Conservation (phyloP, 2,797 vertebrate genomes). For the Lates japonicus region DNA sequence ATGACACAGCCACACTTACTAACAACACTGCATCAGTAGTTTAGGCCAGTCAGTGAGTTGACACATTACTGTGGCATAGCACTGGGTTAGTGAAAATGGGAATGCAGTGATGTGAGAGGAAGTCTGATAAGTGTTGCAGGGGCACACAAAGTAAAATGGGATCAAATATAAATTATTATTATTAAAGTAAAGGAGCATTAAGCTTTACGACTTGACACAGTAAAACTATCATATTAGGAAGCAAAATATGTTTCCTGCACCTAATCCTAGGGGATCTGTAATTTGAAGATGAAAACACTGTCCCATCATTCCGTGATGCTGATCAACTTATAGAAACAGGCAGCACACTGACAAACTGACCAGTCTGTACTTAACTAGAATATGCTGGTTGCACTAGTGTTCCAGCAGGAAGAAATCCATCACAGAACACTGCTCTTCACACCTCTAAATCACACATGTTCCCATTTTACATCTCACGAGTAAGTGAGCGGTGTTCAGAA, state of each 20-base stretch:
- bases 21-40: conserved; percentile 13
- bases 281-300: neutral
- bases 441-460: conserved; percentile 4
- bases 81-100: neutral
- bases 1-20: conserved; percentile 18
- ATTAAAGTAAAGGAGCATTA: neutral
- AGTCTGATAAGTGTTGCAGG: neutral
- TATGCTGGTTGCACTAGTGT: conserved; percentile 26
- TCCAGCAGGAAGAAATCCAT: conserved; percentile 16
- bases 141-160: neutral
- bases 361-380: neutral
- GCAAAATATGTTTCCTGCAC: neutral
- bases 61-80: neutral
- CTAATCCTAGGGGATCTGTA: neutral
- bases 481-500: conserved; percentile 9
- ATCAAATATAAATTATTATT: conserved; percentile 11
- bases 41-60: neutral
- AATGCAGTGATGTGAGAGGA: neutral
- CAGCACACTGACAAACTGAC: conserved; percentile 22
- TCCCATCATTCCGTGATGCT: neutral
- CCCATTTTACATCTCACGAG: conserved; percentile 37
- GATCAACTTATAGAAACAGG: neutral
- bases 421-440: conserved; percentile 13
- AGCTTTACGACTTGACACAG: neutral
- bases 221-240: neutral